Percentiles rank a stretch among this genome's conserved stretches.
These are phyloP conservation scores for Ranitomeya imitator DNA, from an alignment of 2,113 vertebrate genomes.

Conservation along the genomic window DNA sequence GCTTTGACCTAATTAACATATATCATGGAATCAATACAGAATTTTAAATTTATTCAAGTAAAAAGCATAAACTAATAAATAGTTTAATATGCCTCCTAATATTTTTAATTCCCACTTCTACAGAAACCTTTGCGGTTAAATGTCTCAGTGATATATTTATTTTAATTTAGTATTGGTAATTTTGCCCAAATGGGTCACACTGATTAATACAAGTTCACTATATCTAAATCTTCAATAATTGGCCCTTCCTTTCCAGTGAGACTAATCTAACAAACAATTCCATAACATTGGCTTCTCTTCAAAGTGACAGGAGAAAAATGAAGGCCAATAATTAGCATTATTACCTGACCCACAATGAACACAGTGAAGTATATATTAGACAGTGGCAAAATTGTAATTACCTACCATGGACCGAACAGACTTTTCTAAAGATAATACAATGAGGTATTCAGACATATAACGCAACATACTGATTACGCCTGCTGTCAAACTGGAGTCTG, in stretches of 20 bases:
- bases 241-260: neutral
- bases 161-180: neutral
- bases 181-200: neutral
- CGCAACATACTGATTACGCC: slow-evolving; percentile 46
- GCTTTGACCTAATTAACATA: too few species aligned
- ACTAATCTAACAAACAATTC: slow-evolving; percentile 11
- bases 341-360: slow-evolving; percentile 39
- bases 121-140: neutral
- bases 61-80: too few species aligned
- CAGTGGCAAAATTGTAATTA: slow-evolving; percentile 51
- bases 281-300: slow-evolving; percentile 16
- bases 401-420: slow-evolving; percentile 14
- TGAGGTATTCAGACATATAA: slow-evolving; percentile 45
- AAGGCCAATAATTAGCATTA: slow-evolving; percentile 47
- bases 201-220: neutral
- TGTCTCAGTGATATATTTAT: neutral
- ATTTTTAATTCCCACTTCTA: neutral
- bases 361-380: slow-evolving; percentile 35
- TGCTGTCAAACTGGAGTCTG: slow-evolving; percentile 47
- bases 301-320: slow-evolving; percentile 29
- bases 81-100: too few species aligned
- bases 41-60: too few species aligned
- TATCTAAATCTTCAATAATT: slow-evolving; percentile 8
- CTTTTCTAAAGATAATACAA: slow-evolving; percentile 32
- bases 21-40: too few species aligned